Base-by-base conservation (phyloP, 2,113 vertebrate species). In the Apistogramma diplotaenia region DNA sequence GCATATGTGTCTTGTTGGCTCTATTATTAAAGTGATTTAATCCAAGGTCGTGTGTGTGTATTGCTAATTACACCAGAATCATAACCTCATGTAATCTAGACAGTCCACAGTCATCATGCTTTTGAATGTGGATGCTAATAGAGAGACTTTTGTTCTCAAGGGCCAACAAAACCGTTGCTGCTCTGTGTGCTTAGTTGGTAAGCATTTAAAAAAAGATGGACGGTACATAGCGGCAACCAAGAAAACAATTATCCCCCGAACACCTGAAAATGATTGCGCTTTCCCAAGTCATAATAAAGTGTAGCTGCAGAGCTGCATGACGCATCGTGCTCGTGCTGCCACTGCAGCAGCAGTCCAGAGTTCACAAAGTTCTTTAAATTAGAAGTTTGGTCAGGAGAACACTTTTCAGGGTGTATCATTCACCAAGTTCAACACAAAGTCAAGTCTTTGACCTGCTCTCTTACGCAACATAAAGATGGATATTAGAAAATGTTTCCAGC, bases 401-500 rank as follows among this genome's bases (percentile, higher is more conserved):
- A 35, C 60, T 79, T 83, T 84, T 15, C 27, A 51, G 54, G 31
- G 61, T 74, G 72, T 54, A 29, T 80, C 73, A 70, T 79, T 71
- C 60, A 76, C 78, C 74, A 19, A 74, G 35, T 72, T 65, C 37
- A 53, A 35, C 16, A 33, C n/a, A 65, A 71, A 85, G 35, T 77
- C 43, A 43, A 54, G 61, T 43, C 71, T 54, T 51, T 82, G 73
- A 85, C 74, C 80, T 40, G 4, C 37, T 70, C 74, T 83, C 79
- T 54, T 60, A 67, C 75, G 54, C 74, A 76, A 71, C 55, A 74
- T 35, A 79, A 60, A 59, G 31, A 61, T 56, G 57, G 54, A 83
- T 57, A 78, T 71, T 56, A 71, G 27, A 81, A 89, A 87, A 67
- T 59, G 84, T 86, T 90, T 85, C 84, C 89, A 91, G 87, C 86